phyloP scores from a whole-genome alignment of 1,140 invertebrate genomes.

The Megalopta genalis region DNA sequence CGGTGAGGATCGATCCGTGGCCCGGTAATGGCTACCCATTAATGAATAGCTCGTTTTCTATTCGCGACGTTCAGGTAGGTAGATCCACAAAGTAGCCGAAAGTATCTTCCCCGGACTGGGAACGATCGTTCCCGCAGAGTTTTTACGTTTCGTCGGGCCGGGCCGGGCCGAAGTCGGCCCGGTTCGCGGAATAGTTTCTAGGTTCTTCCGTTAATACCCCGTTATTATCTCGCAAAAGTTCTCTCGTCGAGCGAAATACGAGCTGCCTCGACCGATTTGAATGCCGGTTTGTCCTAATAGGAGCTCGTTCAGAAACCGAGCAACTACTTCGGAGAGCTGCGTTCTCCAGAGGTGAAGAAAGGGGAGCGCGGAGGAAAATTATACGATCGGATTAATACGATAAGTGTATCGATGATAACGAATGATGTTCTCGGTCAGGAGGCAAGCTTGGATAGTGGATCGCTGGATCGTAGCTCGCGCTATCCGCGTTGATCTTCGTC shows the following conservation, averaged over 20 bases:
- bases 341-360: no score
- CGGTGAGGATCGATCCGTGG: not conserved
- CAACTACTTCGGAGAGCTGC: not conserved
- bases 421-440: no score
- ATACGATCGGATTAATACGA: no score
- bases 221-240: constrained; percentile 30
- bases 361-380: no score
- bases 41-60: constrained; percentile 60
- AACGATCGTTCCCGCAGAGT: constrained; percentile 41
- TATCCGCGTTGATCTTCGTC: no score
- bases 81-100: constrained; percentile 61
- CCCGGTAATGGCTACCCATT: constrained; percentile 42
- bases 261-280: not conserved
- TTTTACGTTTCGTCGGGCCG: constrained; percentile 43
- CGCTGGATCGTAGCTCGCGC: no score
- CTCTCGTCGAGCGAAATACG: not conserved
- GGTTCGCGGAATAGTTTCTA: constrained; percentile 39
- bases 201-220: constrained; percentile 15
- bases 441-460: no score
- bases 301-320: not conserved
- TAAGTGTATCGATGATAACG: no score
- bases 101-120: constrained; percentile 33
- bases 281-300: not conserved
- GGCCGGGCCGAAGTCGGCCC: no score
- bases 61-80: constrained; percentile 47